Evolutionary conservation across 2,888 invertebrate genomes (phyloP).

Genomic region (Pristionchus arcanus): DNA sequence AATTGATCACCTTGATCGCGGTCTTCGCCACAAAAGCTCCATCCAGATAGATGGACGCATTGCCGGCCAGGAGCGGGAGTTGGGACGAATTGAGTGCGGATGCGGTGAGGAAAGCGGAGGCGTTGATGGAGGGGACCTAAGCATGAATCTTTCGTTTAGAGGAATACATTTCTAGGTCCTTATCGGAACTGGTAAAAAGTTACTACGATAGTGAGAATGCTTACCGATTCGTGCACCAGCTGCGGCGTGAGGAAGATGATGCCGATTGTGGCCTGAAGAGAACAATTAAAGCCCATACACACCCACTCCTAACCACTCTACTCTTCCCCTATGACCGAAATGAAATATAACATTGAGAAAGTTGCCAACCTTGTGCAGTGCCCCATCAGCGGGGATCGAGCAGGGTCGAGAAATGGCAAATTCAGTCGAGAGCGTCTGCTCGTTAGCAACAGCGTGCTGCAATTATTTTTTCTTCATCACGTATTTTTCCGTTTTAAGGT

Average conservation of each 20-base stretch:
- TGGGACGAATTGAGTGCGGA: constrained; percentile 67
- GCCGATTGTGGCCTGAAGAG: constrained; percentile 76
- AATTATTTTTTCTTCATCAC: not conserved
- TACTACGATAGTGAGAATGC: too few species aligned
- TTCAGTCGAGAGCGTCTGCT: constrained; percentile 76
- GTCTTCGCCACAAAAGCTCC: constrained; percentile 70
- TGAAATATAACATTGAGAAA: too few species aligned
- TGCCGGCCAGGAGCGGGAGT: constrained; percentile 68
- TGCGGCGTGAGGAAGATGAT: constrained; percentile 78
- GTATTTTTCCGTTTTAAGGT: too few species aligned
- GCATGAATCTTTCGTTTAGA: not conserved
- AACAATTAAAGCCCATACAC: too few species aligned
- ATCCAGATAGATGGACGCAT: constrained; percentile 72
- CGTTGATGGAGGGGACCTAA: constrained; percentile 76
- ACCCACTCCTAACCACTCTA: too few species aligned
- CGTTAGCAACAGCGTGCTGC: constrained; percentile 61
- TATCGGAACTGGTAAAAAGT: too few species aligned
- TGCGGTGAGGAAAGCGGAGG: constrained; percentile 72
- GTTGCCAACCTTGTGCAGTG: constrained; percentile 77
- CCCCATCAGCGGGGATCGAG: constrained; percentile 79
- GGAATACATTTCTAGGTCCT: too few species aligned
- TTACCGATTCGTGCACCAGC: constrained; percentile 78
- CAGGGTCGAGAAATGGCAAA: constrained; percentile 78
- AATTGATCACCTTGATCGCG: constrained; percentile 35
- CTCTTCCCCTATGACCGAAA: too few species aligned